These are phyloP conservation scores for Alethe castanea DNA, from an alignment of 2,113 vertebrate species.

Conservation along the genomic window DNA sequence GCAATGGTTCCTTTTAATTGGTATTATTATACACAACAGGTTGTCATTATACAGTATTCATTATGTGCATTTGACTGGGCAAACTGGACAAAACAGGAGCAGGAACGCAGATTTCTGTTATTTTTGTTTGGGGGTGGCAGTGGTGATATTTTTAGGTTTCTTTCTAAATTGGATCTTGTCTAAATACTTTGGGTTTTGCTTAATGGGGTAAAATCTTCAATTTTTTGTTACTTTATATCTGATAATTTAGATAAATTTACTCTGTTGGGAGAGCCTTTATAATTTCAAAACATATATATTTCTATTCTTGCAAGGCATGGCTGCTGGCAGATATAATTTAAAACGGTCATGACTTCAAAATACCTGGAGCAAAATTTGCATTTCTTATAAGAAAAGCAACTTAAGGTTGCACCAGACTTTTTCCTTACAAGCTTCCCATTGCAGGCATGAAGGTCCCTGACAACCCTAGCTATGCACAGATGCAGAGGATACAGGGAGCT, in stretches of 20 bases:
- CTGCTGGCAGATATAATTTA: conserved; percentile 41
- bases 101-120: background rate
- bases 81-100: background rate
- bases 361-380: conserved; percentile 20
- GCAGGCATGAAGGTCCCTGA: background rate
- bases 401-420: background rate
- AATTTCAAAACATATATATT: background rate
- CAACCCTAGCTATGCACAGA: rapidly evolving
- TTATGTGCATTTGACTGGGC: background rate
- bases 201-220: background rate
- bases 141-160: background rate
- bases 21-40: background rate
- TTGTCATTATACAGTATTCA: background rate
- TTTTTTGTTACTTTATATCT: background rate
- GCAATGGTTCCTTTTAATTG: background rate
- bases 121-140: background rate
- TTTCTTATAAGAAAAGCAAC: background rate
- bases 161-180: background rate
- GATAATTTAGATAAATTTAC: background rate
- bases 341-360: background rate
- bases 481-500: background rate
- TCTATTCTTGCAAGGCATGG: conserved; percentile 59
- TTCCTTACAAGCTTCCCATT: background rate
- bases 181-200: background rate
- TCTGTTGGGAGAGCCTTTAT: background rate